Evolutionary conservation across 2,113 vertebrate genomes (phyloP).

Genomic region (Prionailurus viverrinus): DNA sequence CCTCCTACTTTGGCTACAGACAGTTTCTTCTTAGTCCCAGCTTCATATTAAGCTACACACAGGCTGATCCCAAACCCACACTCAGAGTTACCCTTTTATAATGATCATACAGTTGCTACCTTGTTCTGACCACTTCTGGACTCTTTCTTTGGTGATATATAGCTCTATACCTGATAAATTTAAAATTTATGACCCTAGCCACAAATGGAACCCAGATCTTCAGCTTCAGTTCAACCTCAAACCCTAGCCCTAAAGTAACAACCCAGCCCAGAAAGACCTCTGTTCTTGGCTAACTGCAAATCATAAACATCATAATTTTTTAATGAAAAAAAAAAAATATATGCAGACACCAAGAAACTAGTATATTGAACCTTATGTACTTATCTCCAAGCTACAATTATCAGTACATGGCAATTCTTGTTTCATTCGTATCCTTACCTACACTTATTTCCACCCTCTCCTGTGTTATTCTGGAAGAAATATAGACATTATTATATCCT

Average conservation of each 20-base stretch:
- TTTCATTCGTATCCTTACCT: background rate
- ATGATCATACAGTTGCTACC: background rate
- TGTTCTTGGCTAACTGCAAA: background rate
- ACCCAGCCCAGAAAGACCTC: background rate
- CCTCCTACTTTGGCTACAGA: background rate
- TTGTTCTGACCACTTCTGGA: background rate
- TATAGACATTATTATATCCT: background rate
- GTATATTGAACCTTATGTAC: background rate
- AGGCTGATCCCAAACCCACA: background rate
- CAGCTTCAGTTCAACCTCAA: background rate
- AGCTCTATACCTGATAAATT: background rate
- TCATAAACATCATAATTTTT: background rate
- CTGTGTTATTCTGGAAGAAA: conserved; percentile 22
- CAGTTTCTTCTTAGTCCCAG: background rate
- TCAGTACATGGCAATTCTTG: background rate
- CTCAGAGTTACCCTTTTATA: background rate
- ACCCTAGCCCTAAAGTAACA: background rate
- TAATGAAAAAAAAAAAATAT: background rate
- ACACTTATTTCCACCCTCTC: background rate
- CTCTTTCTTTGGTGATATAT: background rate
- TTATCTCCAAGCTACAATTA: background rate
- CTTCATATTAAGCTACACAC: background rate
- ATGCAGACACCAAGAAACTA: background rate
- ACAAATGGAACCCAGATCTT: background rate
- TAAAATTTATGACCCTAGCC: background rate